Base-by-base conservation (phyloP, 2,797 vertebrate genomes). In the Oreortyx pictus region DNA sequence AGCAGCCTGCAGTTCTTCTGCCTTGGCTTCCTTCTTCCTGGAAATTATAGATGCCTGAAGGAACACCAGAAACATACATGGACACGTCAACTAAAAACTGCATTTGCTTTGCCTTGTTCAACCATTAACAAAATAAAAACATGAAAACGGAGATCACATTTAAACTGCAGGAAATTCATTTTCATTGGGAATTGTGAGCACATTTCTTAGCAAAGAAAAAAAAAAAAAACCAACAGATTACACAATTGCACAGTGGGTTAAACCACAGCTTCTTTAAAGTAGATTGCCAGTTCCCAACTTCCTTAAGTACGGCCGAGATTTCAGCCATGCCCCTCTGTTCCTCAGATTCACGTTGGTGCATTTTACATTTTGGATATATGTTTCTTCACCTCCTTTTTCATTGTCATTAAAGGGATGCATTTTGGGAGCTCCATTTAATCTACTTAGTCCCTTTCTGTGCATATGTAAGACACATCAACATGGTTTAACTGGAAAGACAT, bases 21-120 rank as follows among this genome's bases (percentile, higher is more conserved):
- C 99, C 96, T 99, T 99, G 13, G 98, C 98, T 96, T 99, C 99
- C 97, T 99, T 99, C 93, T 98, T 99, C 88, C 98, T 98, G 64
- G 98, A 97, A 88, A 99, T 99, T 84, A 99, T 99, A 85, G 99
- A 98, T 60, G 99, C 99, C 99, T 99, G 96, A 25, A 50, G 9
- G 59, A 54, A 47, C 46, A 93, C 90, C 60, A 89, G 82, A 90
- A 77, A 83, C 49, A 24, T 85, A 82, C 14, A 49, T 46, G 65
- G 91, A 71, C n/a, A 82, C 77, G 22, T 76, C 11, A 91, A 0
- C 9, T 19, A 68, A 85, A 60, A 91, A 87, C 33, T n/a, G 27
- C 11, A 18, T 24, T 56, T 78, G 61, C 31, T 54, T 39, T 37
- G 24, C 57, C 61, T 71, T 31, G 14, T 37, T 95, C 65, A 41